Evolutionary conservation across 1,140 invertebrate species (phyloP), one percentile per base, ranked within the genome.

Genomic region (Drosophila tani): DNA sequence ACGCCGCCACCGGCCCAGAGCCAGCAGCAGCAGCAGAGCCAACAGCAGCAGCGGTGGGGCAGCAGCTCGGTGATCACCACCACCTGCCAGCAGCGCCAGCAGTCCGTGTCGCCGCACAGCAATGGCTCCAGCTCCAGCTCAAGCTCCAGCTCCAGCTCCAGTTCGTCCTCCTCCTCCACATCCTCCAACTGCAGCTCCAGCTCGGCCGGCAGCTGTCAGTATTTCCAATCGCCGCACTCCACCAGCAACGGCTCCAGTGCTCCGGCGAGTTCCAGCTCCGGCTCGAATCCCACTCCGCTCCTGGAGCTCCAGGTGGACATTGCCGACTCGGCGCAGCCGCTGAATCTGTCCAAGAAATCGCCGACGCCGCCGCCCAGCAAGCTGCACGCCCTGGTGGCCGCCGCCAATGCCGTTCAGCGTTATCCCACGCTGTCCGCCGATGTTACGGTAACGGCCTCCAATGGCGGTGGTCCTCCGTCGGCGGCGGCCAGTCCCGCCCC

Each of bases 281-380:
- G 38, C 8, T 51, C 66, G 27, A 66, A 35, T 14, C 35, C 94
- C 2, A 79, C 93, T 56, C 93, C 93, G 60, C 92, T 91, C 47
- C 35, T 97, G 91, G 96, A 97, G 91, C 94, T 97, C 56, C 96
- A 97, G 91, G 96, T 97, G 68, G 96, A 96, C 91, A 96, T 96
- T 67, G 95, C 96, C 59, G 96, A 97, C 90, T 95, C 96, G 64
- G 96, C 96, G 77, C 96, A 97, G 91, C 97, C 97, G 40, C 93
- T 98, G 46, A 98, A 98, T 94, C 94, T 98, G 57, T 97, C 97
- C 82, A 97, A 97, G 93, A 97, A 98, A 93, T 96, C 97, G 68
- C 96, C 97, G 67, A 96, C 96, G 79, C 96, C 97, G 74, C 95
- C 95, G 68, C 95, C 95, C 15, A 93, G 94, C 75, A 95, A 95